Conservation (phyloP, 2,888 invertebrate species). For the Selenia dentaria region DNA sequence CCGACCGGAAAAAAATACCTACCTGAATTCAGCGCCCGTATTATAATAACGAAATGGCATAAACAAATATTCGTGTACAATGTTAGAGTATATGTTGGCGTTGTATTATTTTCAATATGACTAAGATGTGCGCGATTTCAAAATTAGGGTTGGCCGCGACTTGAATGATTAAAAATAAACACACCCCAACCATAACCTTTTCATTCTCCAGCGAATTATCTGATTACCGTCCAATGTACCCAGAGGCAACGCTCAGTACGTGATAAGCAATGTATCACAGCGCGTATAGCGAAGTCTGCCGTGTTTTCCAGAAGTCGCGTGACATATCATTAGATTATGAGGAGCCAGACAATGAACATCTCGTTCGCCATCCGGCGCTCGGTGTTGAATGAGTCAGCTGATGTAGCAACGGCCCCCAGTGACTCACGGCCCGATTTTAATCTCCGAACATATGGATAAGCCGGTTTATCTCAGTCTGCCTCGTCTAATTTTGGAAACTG, state of each 20-base stretch:
- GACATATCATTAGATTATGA: slow-evolving; percentile 42
- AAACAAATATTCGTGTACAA: slow-evolving; percentile 13
- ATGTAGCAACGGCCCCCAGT: slow-evolving; percentile 68
- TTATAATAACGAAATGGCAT: slow-evolving; percentile 41
- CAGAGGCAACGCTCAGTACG: too few species aligned
- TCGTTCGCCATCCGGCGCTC: slow-evolving; percentile 56
- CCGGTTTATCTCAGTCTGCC: slow-evolving; percentile 30
- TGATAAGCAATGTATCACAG: too few species aligned
- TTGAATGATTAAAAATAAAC: too few species aligned
- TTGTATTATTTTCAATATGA: not conserved
- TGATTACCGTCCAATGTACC: too few species aligned
- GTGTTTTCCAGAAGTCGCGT: slow-evolving; percentile 17
- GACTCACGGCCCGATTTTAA: slow-evolving; percentile 68
- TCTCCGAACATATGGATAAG: slow-evolving; percentile 56
- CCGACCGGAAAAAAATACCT: slow-evolving; percentile 65
- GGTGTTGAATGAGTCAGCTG: slow-evolving; percentile 75
- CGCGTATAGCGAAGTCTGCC: too few species aligned
- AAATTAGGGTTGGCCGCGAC: too few species aligned
- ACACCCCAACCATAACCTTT: too few species aligned
- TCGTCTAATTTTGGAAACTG: slow-evolving; percentile 8
- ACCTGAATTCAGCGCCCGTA: slow-evolving; percentile 45
- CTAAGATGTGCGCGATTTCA: too few species aligned
- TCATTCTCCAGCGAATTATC: too few species aligned
- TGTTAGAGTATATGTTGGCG: slow-evolving; percentile 10
- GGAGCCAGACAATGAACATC: slow-evolving; percentile 71